Evolutionary conservation across 2,888 invertebrate genomes (phyloP), one percentile per base, ranked within the genome.

Genomic region (Thymelicus lineola): DNA sequence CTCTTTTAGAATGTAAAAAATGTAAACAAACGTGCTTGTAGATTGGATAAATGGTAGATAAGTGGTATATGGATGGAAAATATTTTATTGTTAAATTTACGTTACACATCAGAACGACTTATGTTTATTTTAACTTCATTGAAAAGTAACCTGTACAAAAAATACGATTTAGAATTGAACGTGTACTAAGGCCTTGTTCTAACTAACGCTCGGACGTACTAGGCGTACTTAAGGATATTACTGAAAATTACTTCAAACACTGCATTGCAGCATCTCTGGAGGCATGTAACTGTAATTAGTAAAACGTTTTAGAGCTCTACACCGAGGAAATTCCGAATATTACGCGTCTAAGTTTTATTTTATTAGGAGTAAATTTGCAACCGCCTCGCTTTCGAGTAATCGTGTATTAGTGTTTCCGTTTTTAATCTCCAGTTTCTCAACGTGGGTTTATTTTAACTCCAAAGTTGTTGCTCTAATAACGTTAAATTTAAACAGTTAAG

Each of bases 251-350:
- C 85, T 86, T 81, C 79, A 80, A 84, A 82, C 79, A 81, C 88
- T 87, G 90, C 90, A 89, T 77, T 89, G 89, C 90, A 89, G 84
- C 82, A 82, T 84, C 85, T 79, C 79, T 72, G 72, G 76, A 79
- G 77, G 77, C 76, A 78, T 84, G 78, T 82, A 75, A 80, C 78
- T 77, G 83, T 86, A 90, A 90, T 90, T 89, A 89, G 85, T 79
- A 76, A 85, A 88, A 80, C 85, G 82, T 81, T 87, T 85, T 80
- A 82, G 80, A 78, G 74, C 76, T 78, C 70, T 72, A 72, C 75
- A 76, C 72, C 74, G 70, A 73, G 73, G 73, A 76, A 79, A 78
- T 76, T 76, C 74, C 67, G 72, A 72, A 71, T 75, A 77, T 75
- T 77, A 78, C 77, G 70, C 63, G 57, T 64, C 79, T 79, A 77